Evolutionary conservation across 2,797 vertebrate genomes (phyloP).

Genomic region (Synanceia verrucosa): DNA sequence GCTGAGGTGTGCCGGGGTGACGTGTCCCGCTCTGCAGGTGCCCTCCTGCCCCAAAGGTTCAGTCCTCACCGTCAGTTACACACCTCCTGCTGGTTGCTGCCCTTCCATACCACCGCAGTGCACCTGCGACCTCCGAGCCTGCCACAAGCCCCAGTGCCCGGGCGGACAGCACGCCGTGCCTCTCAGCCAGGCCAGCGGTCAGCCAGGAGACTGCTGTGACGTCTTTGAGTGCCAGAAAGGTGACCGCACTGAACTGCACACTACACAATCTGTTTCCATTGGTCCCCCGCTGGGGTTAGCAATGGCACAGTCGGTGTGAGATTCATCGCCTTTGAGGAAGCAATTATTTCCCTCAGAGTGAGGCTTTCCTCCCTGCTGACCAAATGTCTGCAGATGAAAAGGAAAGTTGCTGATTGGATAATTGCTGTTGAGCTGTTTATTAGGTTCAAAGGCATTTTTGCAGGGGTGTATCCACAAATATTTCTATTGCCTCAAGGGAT

Average conservation of each 20-base stretch:
- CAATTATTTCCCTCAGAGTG: slow-evolving; percentile 57
- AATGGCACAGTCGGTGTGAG: slow-evolving; percentile 49
- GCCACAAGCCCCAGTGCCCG: slow-evolving; percentile 76
- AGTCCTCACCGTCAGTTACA: slow-evolving; percentile 78
- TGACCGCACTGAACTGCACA: slow-evolving; percentile 56
- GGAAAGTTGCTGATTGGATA: slow-evolving; percentile 60
- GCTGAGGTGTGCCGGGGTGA: slow-evolving; percentile 78
- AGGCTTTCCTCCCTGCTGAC: slow-evolving; percentile 53
- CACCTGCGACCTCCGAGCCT: slow-evolving; percentile 77
- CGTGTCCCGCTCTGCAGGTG: slow-evolving; percentile 65
- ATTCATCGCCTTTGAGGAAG: slow-evolving; percentile 44
- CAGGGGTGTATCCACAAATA: slow-evolving; percentile 33
- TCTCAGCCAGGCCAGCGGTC: slow-evolving; percentile 74
- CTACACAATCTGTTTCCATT: slow-evolving; percentile 20
- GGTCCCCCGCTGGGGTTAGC: slow-evolving; percentile 25
- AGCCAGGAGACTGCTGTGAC: slow-evolving; percentile 84
- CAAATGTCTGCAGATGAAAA: slow-evolving; percentile 56
- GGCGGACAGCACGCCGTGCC: slow-evolving; percentile 65
- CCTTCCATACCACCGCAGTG: slow-evolving; percentile 76
- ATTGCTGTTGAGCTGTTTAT: slow-evolving; percentile 55
- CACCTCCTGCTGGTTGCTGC: slow-evolving; percentile 80
- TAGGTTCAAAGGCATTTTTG: slow-evolving; percentile 57
- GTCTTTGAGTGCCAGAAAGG: slow-evolving; percentile 83
- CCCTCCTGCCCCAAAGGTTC: slow-evolving; percentile 81
- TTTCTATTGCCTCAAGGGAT: slow-evolving; percentile 29